Percentiles rank a stretch among this genome's conserved stretches.
These are phyloP conservation scores for Drosophila hawaiiensis DNA, from an alignment of 2,888 invertebrate species.

Conservation along the genomic window DNA sequence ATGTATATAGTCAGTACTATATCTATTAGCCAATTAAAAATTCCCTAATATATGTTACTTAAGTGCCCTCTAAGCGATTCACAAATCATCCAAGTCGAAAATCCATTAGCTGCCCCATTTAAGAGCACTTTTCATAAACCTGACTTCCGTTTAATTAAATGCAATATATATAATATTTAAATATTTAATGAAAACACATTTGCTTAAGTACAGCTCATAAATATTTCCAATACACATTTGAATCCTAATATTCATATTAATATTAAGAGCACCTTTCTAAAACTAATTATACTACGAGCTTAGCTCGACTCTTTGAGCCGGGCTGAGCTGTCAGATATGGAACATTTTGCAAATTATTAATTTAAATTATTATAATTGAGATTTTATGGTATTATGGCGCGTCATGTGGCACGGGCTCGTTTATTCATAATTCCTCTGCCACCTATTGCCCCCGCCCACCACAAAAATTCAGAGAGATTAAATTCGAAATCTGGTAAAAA, in stretches of 20 bases:
- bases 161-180: background rate
- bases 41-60: background rate
- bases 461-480: conserved; percentile 7
- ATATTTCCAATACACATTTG: background rate
- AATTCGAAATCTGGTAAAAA: conserved; percentile 43
- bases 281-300: background rate
- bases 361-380: conserved; percentile 71
- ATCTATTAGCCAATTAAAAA: background rate
- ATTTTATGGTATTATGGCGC: conserved; percentile 61
- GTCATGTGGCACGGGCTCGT: conserved; percentile 33
- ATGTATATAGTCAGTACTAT: background rate
- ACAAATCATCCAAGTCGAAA: background rate
- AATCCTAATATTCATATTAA: background rate
- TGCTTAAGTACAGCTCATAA: background rate
- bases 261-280: conserved; percentile 9
- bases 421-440: conserved; percentile 17
- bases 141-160: conserved; percentile 31
- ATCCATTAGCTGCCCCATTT: conserved; percentile 4
- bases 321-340: conserved; percentile 55
- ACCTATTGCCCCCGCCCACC: background rate
- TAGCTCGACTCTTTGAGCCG: conserved; percentile 8
- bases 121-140: conserved; percentile 1
- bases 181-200: conserved; percentile 3
- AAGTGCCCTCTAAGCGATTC: background rate
- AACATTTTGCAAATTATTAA: conserved; percentile 61